Percentiles rank a stretch among this genome's conserved stretches.
These are phyloP conservation scores for Nibea coibor DNA, from an alignment of 2,113 vertebrate genomes.

Conservation along the genomic window DNA sequence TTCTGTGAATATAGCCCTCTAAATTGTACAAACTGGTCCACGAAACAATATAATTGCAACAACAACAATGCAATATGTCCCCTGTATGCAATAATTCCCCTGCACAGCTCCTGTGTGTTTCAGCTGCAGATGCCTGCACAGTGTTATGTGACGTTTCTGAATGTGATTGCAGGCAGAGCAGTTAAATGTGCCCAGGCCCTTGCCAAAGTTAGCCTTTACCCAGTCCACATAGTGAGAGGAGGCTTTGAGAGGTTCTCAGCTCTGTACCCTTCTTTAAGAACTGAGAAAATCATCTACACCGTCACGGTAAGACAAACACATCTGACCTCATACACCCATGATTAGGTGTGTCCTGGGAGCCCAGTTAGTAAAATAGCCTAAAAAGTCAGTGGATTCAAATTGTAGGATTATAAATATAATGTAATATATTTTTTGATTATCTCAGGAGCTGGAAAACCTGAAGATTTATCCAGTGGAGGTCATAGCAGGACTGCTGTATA, in stretches of 20 bases:
- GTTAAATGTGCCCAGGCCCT: slow-evolving; percentile 72
- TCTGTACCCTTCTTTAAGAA: slow-evolving; percentile 85
- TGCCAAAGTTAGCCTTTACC: slow-evolving; percentile 66
- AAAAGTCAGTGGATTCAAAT: background rate
- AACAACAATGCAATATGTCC: too few species aligned
- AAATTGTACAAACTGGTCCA: too few species aligned
- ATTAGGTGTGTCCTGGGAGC: background rate
- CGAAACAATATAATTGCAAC: too few species aligned
- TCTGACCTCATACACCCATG: background rate
- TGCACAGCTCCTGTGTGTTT: too few species aligned
- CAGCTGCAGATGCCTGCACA: background rate
- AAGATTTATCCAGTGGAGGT: slow-evolving; percentile 90
- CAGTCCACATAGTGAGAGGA: slow-evolving; percentile 84
- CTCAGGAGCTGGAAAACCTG: slow-evolving; percentile 89
- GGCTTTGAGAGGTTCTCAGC: slow-evolving; percentile 86
- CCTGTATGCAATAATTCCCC: too few species aligned
- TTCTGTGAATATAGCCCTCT: too few species aligned
- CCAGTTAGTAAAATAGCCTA: too few species aligned
- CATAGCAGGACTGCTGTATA: slow-evolving; percentile 84
- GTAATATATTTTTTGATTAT: background rate
- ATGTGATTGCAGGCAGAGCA: slow-evolving; percentile 70
- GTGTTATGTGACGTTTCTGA: background rate
- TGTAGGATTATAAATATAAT: background rate
- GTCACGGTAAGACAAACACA: slow-evolving; percentile 81
- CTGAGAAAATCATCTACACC: slow-evolving; percentile 87